Base-by-base conservation (phyloP, 2,113 vertebrate genomes). In the Scomber scombrus region DNA sequence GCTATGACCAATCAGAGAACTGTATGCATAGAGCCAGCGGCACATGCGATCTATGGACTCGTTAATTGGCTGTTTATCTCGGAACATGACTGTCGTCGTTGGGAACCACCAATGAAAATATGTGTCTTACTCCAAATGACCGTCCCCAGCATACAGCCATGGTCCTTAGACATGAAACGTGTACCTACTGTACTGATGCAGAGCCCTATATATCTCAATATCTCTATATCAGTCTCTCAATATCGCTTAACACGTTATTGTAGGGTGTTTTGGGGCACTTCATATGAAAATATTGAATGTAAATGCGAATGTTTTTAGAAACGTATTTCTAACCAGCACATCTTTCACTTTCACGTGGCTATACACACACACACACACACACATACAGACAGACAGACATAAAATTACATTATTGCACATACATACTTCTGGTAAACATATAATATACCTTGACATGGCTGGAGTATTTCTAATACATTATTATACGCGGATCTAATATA, bases 21-120 rank as follows among this genome's bases (percentile, higher is more conserved):
- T 2, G 40, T 5, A 52, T 77, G 29, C 19, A 34, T 51, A 13
- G 62, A 67, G 1, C 62, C 55, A 72, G 19, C 3, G 0, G 29
- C 82, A 78, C 86, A 52, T 82, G 79, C 78, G 85, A 29, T 82
- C 2, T 47, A 1, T 18, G 8, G 23, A 45, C 12, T 54, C 55
- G 40, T 7, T 79, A 52, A 93, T 91, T 95, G 93, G 94, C 12
- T 79, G 16, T 3, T 69, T 4, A 2, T 63, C 84, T 95, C 94
- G 93, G 91, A 94, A 91, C 93, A 95, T 91, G 47, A 10, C 5
- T 31, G 72, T 71, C 49, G 69, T 78, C 29, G 47, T 21, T 18
- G 2, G 0, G 12, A 34, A 31, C 23, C 3, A 47, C 88, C 88
- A 90, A 89, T 85, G 3, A 73, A 29, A 21, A 56, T 1, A 0